A percentile compares a stretch with the other conserved stretches of the same genome.
These are phyloP conservation scores for Aldabrachelys gigantea DNA, from an alignment of 2,113 vertebrate genomes.

Conservation along the genomic window DNA sequence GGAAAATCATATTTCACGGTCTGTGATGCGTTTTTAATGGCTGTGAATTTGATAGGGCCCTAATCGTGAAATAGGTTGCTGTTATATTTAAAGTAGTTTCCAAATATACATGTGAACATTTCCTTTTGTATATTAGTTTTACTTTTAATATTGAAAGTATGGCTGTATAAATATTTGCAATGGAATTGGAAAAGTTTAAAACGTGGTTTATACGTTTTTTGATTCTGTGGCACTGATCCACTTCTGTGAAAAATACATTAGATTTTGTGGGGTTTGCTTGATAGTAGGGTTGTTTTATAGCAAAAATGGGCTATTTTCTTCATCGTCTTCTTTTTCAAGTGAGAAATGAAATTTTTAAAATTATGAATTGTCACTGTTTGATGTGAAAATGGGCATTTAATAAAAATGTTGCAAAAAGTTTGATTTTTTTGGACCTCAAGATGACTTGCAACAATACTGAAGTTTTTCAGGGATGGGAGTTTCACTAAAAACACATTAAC, in stretches of 20 bases:
- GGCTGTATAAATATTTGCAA: accelerated
- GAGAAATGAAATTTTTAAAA: background rate
- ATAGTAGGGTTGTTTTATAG: background rate
- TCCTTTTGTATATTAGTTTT: background rate
- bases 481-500: too few species aligned
- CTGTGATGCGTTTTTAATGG: too few species aligned
- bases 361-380: background rate
- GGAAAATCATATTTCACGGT: too few species aligned
- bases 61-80: background rate
- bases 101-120: background rate
- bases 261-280: background rate
- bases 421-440: background rate
- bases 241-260: background rate
- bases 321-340: background rate
- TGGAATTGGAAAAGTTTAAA: background rate
- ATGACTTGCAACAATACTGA: background rate
- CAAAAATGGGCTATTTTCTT: background rate
- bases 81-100: background rate
- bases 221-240: background rate
- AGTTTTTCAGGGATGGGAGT: too few species aligned
- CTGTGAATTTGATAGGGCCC: too few species aligned
- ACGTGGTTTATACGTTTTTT: background rate
- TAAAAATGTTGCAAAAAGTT: background rate
- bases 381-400: background rate
- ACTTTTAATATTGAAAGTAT: background rate